Evolutionary conservation across 1,140 invertebrate species (phyloP).

Genomic region (Ostrea denselamellosa): DNA sequence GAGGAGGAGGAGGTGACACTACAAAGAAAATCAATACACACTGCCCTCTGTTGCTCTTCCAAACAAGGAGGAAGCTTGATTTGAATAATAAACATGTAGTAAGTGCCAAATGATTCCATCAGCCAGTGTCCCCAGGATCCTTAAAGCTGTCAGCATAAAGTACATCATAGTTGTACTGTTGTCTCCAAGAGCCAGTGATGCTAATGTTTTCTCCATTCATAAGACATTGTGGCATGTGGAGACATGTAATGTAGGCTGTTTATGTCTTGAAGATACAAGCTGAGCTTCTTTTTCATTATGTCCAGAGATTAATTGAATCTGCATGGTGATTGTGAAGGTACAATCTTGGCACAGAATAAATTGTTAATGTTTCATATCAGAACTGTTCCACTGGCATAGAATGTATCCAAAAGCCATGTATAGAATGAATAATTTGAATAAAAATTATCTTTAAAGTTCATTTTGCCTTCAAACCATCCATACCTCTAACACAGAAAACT

Average conservation of each 20-base stretch:
- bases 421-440: not conserved
- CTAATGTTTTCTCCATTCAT: not conserved
- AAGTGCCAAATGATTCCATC: slow-evolving; percentile 25
- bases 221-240: not conserved
- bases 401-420: not conserved
- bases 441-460: not conserved
- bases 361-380: not conserved
- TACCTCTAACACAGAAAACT: not conserved
- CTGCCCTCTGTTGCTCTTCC: slow-evolving; percentile 7
- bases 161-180: not conserved
- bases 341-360: not conserved
- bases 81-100: slow-evolving; percentile 35
- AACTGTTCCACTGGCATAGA: not conserved
- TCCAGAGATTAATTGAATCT: slow-evolving; percentile 3
- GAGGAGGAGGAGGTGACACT: not conserved
- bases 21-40: slow-evolving; percentile 9
- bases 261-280: not conserved
- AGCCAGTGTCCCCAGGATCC: not conserved
- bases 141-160: not conserved
- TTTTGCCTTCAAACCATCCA: not conserved
- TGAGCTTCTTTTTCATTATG: not conserved
- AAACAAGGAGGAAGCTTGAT: not conserved
- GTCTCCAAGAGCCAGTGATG: not conserved
- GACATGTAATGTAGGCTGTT: not conserved
- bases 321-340: not conserved